Conservation (phyloP, 2,888 invertebrate genomes). For the Phorcus lineatus region DNA sequence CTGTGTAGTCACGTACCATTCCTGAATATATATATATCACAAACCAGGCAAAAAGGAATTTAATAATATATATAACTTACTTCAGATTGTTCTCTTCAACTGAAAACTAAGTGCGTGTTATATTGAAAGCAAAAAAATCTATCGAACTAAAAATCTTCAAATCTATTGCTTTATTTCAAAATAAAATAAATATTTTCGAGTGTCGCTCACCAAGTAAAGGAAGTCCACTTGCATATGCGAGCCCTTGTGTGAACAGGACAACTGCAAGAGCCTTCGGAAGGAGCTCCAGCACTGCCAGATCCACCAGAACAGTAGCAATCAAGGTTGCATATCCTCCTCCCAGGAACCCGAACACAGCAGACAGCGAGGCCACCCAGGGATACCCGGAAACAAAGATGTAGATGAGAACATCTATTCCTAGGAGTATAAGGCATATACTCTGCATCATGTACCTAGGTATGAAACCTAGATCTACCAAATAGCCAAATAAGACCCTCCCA, state of each 20-base stretch:
- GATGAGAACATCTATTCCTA: conserved; percentile 53
- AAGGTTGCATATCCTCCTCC: conserved; percentile 63
- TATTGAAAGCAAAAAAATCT: too few relatives aligned
- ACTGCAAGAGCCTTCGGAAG: conserved; percentile 60
- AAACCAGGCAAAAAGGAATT: too few relatives aligned
- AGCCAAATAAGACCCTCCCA: conserved; percentile 54
- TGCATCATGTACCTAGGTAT: conserved; percentile 59
- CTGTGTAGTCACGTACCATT: conserved; percentile 42
- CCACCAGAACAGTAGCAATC: conserved; percentile 60
- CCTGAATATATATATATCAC: conserved; percentile 43
- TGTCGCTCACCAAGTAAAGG: conserved; percentile 57
- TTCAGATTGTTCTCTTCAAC: too few relatives aligned
- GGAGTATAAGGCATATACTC: conserved; percentile 44
- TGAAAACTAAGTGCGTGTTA: too few relatives aligned
- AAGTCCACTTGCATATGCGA: conserved; percentile 62
- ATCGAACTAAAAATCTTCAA: too few relatives aligned
- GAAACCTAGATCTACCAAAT: conserved; percentile 56
- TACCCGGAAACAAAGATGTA: conserved; percentile 50
- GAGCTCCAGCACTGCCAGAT: conserved; percentile 57
- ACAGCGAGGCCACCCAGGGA: conserved; percentile 53
- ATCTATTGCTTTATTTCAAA: too few relatives aligned
- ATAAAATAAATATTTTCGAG: not conserved
- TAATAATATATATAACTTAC: too few relatives aligned
- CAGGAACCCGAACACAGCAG: conserved; percentile 62
- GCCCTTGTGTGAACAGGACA: conserved; percentile 61